Base-by-base conservation (phyloP, 2,888 invertebrate species). In the Meiosimyza platycephala region DNA sequence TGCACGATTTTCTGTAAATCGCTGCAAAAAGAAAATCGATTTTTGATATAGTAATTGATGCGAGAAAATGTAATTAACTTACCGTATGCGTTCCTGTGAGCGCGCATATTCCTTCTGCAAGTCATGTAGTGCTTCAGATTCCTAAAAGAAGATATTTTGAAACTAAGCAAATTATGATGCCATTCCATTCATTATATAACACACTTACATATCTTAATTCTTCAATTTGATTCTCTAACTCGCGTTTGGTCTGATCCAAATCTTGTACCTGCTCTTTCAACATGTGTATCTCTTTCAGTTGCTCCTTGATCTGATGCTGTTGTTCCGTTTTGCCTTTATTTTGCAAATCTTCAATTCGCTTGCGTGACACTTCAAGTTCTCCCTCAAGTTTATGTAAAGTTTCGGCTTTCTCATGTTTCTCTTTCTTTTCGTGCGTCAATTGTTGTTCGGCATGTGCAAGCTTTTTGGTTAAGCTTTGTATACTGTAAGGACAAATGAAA, bases 351-450 rank as follows among this genome's bases (percentile, higher is more conserved):
- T 77, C 72, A 7, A 76, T n/a, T 60, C 75, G 72, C 1, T 54
- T 55, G n/a, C 72, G 59, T 11, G 74, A 57, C 48, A 59, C 64
- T n/a, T 65, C 33, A 6, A 78, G 65, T 4, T 79, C 78, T 6
- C 16, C 52, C 73, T 78, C 77, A 13, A 79, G 62, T 15, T 70
- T 76, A 52, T 73, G 64, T 18, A 76, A 72, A 11, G 11, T 40
- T 40, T 78, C 77, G 22, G 1, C 50, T 73, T 74, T 75, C 0
- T 50, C 16, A 28, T 76, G 71, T 7, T 75, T 54, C 9, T 76
- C 75, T 6, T 71, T 72, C 62, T 73, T 78, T 3, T 78, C 76
- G 6, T 75, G 72, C 9, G 16, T 71, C 18, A 78, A 28, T 67
- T 76, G 75, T 2, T 71, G 64, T 50, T 78, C 77, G 1, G 50